Conservation (phyloP, 2,797 vertebrate species). For the Vireo griseus region DNA sequence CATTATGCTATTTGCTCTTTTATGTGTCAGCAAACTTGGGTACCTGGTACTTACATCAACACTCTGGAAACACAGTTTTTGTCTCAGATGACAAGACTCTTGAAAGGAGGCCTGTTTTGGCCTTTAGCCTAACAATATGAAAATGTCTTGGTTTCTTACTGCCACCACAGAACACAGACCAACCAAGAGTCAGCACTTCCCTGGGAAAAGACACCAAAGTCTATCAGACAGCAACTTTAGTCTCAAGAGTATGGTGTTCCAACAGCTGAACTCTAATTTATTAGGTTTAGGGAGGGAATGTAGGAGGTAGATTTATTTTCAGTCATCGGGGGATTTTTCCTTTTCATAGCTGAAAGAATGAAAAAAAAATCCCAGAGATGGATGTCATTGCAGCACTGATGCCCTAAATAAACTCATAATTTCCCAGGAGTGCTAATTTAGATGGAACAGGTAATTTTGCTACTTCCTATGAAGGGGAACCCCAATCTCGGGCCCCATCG, state of each 20-base stretch:
- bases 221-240: not conserved
- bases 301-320: not conserved
- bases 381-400: not conserved
- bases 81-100: not conserved
- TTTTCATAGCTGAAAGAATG: not conserved
- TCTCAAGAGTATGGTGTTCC: not conserved
- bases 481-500: fast-evolving
- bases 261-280: not conserved
- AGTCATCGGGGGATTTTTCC: not conserved
- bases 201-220: not conserved
- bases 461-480: fast-evolving
- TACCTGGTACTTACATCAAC: not conserved
- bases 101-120: not conserved
- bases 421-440: not conserved
- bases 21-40: not conserved
- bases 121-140: not conserved
- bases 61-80: not conserved
- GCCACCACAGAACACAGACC: not conserved
- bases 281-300: not conserved
- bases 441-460: not conserved
- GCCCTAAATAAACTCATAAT: not conserved
- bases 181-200: not conserved
- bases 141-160: not conserved
- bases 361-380: not conserved
- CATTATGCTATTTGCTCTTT: conserved; percentile 9